Evolutionary conservation across 2,888 invertebrate species (phyloP).

Genomic region (Meliscaeva auricollis): DNA sequence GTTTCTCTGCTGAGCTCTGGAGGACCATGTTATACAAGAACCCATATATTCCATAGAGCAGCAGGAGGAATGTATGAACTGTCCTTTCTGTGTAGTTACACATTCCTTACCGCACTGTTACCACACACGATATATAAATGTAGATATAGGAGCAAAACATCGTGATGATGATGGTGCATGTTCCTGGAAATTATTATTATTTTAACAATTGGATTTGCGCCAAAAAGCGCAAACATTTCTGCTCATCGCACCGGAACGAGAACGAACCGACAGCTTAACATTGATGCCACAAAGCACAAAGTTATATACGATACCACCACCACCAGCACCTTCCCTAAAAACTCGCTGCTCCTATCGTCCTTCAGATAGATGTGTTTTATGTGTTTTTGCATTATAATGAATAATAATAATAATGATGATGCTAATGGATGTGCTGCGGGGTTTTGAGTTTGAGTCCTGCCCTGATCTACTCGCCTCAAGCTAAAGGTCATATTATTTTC

Average conservation of each 20-base stretch:
- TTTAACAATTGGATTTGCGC: slow-evolving; percentile 74
- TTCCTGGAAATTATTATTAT: slow-evolving; percentile 66
- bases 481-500: neutral
- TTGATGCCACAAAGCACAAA: slow-evolving; percentile 31
- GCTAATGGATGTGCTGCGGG: neutral
- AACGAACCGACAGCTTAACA: slow-evolving; percentile 36
- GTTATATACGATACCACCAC: too few species aligned
- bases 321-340: too few species aligned
- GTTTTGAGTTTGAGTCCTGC: slow-evolving; percentile 2
- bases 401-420: slow-evolving; percentile 47
- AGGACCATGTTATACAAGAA: slow-evolving; percentile 56
- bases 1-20: slow-evolving; percentile 14
- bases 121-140: too few species aligned
- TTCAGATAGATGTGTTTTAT: slow-evolving; percentile 10
- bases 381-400: slow-evolving; percentile 22
- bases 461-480: neutral
- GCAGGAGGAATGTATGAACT: too few species aligned
- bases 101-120: too few species aligned
- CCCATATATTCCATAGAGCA: neutral
- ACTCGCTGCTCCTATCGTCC: too few species aligned
- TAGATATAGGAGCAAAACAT: neutral
- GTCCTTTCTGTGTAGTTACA: slow-evolving; percentile 2
- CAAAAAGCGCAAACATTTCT: slow-evolving; percentile 61
- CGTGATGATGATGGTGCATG: slow-evolving; percentile 21
- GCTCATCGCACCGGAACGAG: slow-evolving; percentile 66